Evolutionary conservation across 2,113 vertebrate species (phyloP).

Genomic region (Microcebus tavaratra): DNA sequence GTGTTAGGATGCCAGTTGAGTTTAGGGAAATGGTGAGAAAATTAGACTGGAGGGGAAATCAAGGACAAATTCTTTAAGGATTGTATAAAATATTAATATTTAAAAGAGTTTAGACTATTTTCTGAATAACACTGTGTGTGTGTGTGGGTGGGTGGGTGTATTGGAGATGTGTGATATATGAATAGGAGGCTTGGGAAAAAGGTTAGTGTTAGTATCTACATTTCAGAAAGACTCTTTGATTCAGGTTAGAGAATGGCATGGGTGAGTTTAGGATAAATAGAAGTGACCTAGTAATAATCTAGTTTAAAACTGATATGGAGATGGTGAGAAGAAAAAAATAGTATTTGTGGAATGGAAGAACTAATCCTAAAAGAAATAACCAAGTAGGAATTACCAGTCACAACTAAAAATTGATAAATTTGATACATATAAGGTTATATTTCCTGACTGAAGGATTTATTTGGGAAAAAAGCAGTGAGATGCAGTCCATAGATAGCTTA

Average conservation of each 20-base stretch:
- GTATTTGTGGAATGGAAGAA: background rate
- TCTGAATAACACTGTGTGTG: background rate
- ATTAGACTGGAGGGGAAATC: background rate
- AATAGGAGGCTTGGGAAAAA: background rate
- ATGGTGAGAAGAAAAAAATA: background rate
- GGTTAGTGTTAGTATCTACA: background rate
- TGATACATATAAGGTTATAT: background rate
- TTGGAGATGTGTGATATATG: background rate
- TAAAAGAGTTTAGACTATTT: background rate
- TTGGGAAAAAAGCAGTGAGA: background rate
- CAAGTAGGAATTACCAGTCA: background rate
- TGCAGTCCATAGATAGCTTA: background rate
- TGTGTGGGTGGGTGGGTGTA: rapidly evolving
- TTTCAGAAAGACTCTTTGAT: background rate
- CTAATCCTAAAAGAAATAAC: background rate
- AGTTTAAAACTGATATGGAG: background rate
- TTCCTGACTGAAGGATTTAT: background rate
- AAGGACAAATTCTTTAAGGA: background rate
- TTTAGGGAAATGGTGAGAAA: background rate
- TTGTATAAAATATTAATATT: background rate
- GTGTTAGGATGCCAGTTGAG: background rate
- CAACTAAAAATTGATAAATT: background rate
- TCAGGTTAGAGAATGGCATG: background rate
- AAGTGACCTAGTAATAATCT: background rate
- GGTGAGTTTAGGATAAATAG: background rate